phyloP scores from a whole-genome alignment of 2,797 vertebrate species.

The Rhinoraja longicauda region DNA sequence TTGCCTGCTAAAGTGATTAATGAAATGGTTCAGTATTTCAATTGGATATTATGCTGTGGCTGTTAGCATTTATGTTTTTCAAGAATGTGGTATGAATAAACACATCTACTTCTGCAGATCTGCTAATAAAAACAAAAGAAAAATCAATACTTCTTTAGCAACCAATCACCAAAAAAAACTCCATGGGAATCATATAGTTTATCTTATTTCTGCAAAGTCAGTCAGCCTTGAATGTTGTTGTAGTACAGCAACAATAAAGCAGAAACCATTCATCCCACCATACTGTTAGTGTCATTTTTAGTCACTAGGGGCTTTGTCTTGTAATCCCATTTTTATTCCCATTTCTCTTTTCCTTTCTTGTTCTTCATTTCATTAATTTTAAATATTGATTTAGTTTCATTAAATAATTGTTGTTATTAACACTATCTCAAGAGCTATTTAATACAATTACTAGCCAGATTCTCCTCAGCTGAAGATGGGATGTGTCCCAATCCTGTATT shows the following conservation, averaged over 20 bases:
- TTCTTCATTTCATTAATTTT: too few species aligned
- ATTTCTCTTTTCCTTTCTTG: neutral
- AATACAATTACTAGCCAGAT: neutral
- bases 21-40: neutral
- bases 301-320: neutral
- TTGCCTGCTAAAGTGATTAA: neutral
- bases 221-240: neutral
- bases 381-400: neutral
- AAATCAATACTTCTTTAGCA: conserved; percentile 19
- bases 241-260: neutral
- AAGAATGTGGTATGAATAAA: neutral
- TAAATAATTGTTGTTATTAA: neutral
- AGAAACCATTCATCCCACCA: neutral
- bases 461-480: neutral
- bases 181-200: neutral
- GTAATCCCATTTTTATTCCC: neutral
- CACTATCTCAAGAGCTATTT: neutral
- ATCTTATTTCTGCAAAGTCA: neutral
- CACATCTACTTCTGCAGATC: neutral
- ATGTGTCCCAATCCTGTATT: neutral
- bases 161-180: neutral
- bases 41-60: neutral
- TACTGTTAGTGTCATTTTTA: neutral
- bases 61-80: neutral
- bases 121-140: neutral